phyloP scores from a whole-genome alignment of 64 coral and sea anemone genomes.

The Cladopsammia gracilis region DNA sequence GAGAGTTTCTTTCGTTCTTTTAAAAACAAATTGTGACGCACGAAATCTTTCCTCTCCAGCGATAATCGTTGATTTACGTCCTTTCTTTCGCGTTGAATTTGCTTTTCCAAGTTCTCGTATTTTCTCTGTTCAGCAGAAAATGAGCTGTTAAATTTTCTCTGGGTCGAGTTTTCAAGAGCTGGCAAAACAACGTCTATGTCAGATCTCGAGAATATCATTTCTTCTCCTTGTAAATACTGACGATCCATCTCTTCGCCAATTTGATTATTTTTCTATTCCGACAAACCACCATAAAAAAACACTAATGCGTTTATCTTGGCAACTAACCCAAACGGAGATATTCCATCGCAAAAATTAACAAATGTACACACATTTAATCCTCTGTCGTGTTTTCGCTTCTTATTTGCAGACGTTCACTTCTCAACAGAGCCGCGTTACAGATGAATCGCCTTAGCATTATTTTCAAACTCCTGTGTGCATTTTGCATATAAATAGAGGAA shows the following conservation, averaged over 20 bases:
- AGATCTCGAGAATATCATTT: conserved; percentile 22
- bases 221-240: background rate
- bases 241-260: conserved; percentile 18
- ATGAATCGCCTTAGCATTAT: background rate
- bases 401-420: background rate
- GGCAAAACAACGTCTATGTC: conserved; percentile 19
- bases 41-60: conserved; percentile 10
- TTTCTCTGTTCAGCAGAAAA: conserved; percentile 27
- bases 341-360: background rate
- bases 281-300: background rate
- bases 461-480: background rate
- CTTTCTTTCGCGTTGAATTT: conserved; percentile 34
- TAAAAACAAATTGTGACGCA: conserved; percentile 17
- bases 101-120: conserved; percentile 23
- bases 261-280: background rate
- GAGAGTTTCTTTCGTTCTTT: background rate
- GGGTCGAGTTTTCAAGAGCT: background rate
- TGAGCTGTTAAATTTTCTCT: conserved; percentile 31
- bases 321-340: background rate
- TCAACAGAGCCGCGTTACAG: background rate
- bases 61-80: background rate
- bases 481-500: conserved; percentile 22
- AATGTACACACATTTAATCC: background rate
- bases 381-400: background rate
- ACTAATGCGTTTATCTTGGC: background rate